A percentile compares a stretch with the other conserved stretches of the same genome.
phyloP scores from a whole-genome alignment of 2,888 invertebrate genomes.

The Epistrophe eligans region DNA sequence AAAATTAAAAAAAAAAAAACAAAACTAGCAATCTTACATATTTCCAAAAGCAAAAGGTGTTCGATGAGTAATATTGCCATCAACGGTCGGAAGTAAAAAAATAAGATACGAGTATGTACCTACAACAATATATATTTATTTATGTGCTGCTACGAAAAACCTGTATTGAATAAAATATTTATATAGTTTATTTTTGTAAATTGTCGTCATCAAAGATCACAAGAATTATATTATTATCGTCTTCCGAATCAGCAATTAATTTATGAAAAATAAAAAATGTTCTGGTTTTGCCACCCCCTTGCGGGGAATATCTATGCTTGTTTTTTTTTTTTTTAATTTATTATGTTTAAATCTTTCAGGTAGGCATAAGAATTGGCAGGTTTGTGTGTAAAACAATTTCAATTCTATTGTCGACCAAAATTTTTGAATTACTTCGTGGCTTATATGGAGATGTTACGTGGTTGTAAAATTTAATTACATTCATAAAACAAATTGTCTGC shows the following conservation, averaged over 20 bases:
- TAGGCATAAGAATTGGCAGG: constrained; percentile 35
- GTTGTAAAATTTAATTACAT: constrained; percentile 61
- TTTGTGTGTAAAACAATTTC: constrained; percentile 50
- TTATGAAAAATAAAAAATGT: constrained; percentile 17
- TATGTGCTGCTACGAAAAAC: constrained; percentile 5
- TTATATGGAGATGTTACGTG: constrained; percentile 51
- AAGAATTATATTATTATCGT: constrained; percentile 25
- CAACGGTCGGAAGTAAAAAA: constrained; percentile 51
- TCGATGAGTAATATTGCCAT: constrained; percentile 45
- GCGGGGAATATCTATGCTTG: neutral
- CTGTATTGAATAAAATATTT: constrained; percentile 30
- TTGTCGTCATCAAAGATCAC: constrained; percentile 56
- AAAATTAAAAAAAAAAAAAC: constrained; percentile 9
- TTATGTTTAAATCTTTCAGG: constrained; percentile 29
- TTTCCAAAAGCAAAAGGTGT: constrained; percentile 43
- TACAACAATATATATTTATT: neutral
- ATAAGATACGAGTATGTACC: neutral
- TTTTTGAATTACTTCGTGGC: constrained; percentile 33
- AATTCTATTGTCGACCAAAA: constrained; percentile 48
- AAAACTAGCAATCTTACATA: constrained; percentile 28
- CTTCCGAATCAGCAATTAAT: constrained; percentile 21
- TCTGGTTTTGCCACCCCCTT: constrained; percentile 37
- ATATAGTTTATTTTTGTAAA: constrained; percentile 48
- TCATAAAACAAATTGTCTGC: constrained; percentile 45
- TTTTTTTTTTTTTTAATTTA: constrained; percentile 15